Evolutionary conservation across 2,888 invertebrate genomes (phyloP).

Genomic region (Bellardia pandia): DNA sequence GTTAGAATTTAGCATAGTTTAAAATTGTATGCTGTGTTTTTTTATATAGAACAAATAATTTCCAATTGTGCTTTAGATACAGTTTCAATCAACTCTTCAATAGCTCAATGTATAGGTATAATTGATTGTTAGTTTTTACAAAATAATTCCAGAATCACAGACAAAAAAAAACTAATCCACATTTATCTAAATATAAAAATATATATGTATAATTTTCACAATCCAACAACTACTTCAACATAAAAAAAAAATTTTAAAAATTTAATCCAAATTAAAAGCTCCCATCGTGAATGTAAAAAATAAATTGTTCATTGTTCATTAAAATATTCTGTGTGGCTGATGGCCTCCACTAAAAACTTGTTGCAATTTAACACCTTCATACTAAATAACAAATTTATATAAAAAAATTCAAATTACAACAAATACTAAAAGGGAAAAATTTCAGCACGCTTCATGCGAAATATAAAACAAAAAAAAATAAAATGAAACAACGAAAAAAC

Average conservation of each 20-base stretch:
- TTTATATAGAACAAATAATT: constrained; percentile 21
- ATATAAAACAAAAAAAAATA: constrained; percentile 39
- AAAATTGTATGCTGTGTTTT: constrained; percentile 19
- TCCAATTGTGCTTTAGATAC: constrained; percentile 38
- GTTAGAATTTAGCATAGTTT: constrained; percentile 32
- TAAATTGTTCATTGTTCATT: constrained; percentile 30
- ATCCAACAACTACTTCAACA: constrained; percentile 6
- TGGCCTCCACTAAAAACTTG: constrained; percentile 53
- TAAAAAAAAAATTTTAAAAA: neutral
- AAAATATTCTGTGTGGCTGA: neutral
- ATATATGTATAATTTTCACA: neutral
- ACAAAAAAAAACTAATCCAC: neutral
- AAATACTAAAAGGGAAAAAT: constrained; percentile 17
- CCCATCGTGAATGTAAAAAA: constrained; percentile 17
- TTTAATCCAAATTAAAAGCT: constrained; percentile 50
- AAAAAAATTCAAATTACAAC: constrained; percentile 8
- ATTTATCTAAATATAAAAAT: constrained; percentile 19
- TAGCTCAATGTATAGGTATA: constrained; percentile 50
- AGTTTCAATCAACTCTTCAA: constrained; percentile 44
- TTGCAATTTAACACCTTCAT: constrained; percentile 70
- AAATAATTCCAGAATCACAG: constrained; percentile 44
- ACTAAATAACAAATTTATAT: constrained; percentile 1
- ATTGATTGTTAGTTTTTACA: constrained; percentile 64
- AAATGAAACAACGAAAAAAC: constrained; percentile 1
- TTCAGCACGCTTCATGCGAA: constrained; percentile 66